Conservation (phyloP, 2,113 vertebrate species). For the Athene noctua region DNA sequence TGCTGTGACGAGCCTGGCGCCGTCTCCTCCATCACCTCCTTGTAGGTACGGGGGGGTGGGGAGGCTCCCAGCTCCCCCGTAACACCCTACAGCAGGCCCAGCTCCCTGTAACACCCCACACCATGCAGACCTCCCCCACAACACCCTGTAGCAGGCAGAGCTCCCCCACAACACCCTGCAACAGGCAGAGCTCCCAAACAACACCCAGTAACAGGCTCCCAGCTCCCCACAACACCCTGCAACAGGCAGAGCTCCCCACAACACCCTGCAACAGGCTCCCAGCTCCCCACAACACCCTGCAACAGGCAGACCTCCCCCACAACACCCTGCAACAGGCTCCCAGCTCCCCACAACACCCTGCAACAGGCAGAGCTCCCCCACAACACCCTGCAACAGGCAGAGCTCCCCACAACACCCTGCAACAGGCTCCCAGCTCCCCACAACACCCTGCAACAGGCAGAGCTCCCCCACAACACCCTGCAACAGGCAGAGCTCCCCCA, state of each 20-base stretch:
- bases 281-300: accelerated
- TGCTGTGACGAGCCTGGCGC: accelerated
- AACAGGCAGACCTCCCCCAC: not conserved
- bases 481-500: not conserved
- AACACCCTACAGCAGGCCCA: no score
- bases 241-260: no score
- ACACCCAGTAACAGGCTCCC: no score
- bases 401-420: not conserved
- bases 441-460: no score
- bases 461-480: no score
- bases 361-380: no score
- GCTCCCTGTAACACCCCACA: not conserved
- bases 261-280: not conserved
- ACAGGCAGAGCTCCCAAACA: not conserved
- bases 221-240: not conserved
- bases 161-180: not conserved
- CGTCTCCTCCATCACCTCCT: not conserved
- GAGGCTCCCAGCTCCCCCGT: not conserved
- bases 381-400: no score
- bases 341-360: not conserved
- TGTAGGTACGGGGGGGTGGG: not conserved
- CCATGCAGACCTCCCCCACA: not conserved
- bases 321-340: not conserved
- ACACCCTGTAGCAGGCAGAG: no score
- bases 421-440: not conserved